These are phyloP conservation scores for Cinclus cinclus DNA, from an alignment of 2,113 vertebrate genomes.

Conservation along the genomic window DNA sequence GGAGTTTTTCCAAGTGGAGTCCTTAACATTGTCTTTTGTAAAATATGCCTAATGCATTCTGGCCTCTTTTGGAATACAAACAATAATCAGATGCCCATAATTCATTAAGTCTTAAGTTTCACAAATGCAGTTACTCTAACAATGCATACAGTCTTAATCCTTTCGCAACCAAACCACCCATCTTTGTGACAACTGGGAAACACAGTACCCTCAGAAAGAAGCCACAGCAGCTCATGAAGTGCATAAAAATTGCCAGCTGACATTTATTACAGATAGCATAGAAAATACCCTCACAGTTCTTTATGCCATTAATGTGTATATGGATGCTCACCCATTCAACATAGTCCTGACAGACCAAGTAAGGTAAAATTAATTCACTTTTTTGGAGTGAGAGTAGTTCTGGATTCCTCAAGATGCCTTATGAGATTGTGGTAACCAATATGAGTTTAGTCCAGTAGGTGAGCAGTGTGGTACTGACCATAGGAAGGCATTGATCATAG, in stretches of 20 bases:
- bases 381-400: neutral
- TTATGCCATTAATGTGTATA: neutral
- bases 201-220: neutral
- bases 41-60: conserved; percentile 14
- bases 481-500: neutral
- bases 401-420: neutral
- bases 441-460: neutral
- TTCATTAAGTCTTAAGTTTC: conserved; percentile 36
- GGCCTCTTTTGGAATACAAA: conserved; percentile 22
- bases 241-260: neutral
- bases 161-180: conserved; percentile 16
- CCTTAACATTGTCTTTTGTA: conserved; percentile 32
- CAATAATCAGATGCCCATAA: conserved; percentile 13
- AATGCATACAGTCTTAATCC: conserved; percentile 20
- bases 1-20: neutral
- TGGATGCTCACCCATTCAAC: neutral
- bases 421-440: neutral
- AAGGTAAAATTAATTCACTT: neutral
- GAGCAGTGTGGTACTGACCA: neutral
- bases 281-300: neutral
- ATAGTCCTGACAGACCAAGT: neutral
- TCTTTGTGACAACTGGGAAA: neutral
- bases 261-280: neutral
- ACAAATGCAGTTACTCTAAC: conserved; percentile 34
- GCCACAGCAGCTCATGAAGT: neutral